A percentile compares a stretch with the other conserved stretches of the same genome.
Evolutionary conservation across 1,140 invertebrate genomes (phyloP).

Genomic region (Mercenaria mercenaria): DNA sequence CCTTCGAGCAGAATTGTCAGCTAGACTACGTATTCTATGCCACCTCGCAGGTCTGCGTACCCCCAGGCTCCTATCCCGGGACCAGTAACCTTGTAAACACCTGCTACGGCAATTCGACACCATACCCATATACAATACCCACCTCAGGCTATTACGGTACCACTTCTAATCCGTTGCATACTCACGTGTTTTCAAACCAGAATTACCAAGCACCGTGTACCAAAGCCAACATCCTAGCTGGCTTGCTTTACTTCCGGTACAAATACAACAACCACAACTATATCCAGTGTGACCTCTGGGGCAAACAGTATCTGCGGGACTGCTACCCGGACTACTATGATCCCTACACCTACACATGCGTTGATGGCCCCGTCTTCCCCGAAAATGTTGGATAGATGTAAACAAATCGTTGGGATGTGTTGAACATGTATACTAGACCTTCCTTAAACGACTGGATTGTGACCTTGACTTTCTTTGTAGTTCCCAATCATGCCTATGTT

Average conservation of each 20-base stretch:
- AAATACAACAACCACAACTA: conserved; percentile 35
- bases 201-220: conserved; percentile 32
- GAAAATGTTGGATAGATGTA: too few relatives aligned
- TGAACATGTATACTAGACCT: too few relatives aligned
- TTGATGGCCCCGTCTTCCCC: conserved; percentile 55
- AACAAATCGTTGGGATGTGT: too few relatives aligned
- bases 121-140: not conserved
- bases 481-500: too few relatives aligned
- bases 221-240: conserved; percentile 8
- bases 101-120: not conserved
- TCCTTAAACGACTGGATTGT: too few relatives aligned
- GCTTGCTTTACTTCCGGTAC: conserved; percentile 33
- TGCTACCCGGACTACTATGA: conserved; percentile 47
- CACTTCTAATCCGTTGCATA: not conserved
- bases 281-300: conserved; percentile 58
- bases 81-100: conserved; percentile 34
- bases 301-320: not conserved
- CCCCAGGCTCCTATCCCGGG: not conserved
- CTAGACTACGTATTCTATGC: conserved; percentile 46
- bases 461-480: too few relatives aligned
- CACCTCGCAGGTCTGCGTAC: conserved; percentile 32
- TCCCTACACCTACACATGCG: conserved; percentile 40
- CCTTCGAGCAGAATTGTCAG: conserved; percentile 37
- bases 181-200: not conserved
- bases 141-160: not conserved